phyloP scores from a whole-genome alignment of 2,888 invertebrate species.

The Nephrotoma flavescens region DNA sequence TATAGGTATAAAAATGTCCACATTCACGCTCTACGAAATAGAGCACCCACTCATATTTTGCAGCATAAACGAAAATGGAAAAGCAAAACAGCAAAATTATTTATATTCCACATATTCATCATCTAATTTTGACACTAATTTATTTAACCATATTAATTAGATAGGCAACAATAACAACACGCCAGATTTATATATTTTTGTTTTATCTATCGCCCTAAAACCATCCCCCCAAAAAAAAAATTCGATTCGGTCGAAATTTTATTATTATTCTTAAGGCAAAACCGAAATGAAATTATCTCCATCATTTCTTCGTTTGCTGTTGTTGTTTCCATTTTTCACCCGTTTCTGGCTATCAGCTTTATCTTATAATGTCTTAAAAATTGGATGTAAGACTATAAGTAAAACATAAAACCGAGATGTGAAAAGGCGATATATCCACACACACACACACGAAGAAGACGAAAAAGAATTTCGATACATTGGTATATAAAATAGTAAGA shows the following conservation, averaged over 20 bases:
- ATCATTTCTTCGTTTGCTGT: neutral
- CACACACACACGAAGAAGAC: neutral
- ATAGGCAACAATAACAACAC: neutral
- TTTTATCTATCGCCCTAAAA: neutral
- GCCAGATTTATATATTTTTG: neutral
- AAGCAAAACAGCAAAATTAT: neutral
- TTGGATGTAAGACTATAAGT: neutral
- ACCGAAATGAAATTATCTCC: neutral
- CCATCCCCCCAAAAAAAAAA: neutral
- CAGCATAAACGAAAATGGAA: neutral
- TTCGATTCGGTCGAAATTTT: neutral
- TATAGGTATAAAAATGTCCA: too few species aligned
- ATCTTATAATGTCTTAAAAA: neutral
- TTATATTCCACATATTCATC: neutral
- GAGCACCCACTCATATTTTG: neutral
- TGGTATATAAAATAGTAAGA: neutral
- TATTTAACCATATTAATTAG: neutral
- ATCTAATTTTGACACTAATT: neutral
- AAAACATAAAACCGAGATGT: too few species aligned
- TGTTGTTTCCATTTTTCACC: neutral
- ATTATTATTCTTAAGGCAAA: neutral
- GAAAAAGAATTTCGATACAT: neutral
- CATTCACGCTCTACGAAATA: too few species aligned
- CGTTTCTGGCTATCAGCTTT: neutral
- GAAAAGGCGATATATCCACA: too few species aligned